These are phyloP conservation scores for Tigriopus japonicus DNA, from an alignment of 1,140 invertebrate species.

Conservation along the genomic window DNA sequence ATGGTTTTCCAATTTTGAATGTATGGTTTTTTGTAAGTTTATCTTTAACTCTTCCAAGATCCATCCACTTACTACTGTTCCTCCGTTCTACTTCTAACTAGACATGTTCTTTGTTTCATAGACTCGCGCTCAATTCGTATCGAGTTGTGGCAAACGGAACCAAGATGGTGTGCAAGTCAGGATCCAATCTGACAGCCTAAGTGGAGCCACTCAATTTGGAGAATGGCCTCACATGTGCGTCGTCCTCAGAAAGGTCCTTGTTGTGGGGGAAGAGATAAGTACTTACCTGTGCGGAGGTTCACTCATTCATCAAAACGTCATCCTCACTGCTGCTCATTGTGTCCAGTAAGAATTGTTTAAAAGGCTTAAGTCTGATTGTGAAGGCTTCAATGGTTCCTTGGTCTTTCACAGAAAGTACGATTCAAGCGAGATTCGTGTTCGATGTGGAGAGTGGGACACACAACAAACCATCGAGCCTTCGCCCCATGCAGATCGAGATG, in stretches of 20 bases:
- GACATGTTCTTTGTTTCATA: too few relatives aligned
- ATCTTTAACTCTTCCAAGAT: too few relatives aligned
- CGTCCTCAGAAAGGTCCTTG: constrained; percentile 17
- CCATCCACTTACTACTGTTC: too few relatives aligned
- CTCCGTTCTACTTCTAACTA: too few relatives aligned
- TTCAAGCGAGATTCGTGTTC: constrained; percentile 26
- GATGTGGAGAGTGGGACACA: constrained; percentile 34
- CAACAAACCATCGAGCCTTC: constrained; percentile 22
- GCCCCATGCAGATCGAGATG: constrained; percentile 22
- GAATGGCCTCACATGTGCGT: constrained; percentile 26
- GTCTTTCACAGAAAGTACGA: neutral
- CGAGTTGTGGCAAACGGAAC: constrained; percentile 45
- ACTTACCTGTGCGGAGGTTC: constrained; percentile 30
- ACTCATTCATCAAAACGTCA: constrained; percentile 28
- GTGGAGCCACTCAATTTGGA: constrained; percentile 21
- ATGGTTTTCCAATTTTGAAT: too few relatives aligned
- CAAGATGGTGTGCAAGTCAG: constrained; percentile 43
- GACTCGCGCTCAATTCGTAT: too few relatives aligned
- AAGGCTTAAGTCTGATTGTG: too few relatives aligned
- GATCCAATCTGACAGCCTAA: constrained; percentile 30
- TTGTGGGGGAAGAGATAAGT: constrained; percentile 18
- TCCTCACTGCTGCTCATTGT: constrained; percentile 36
- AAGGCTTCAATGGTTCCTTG: neutral
- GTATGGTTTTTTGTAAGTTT: too few relatives aligned
- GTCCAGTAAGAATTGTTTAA: constrained; percentile 17